Evolutionary conservation across 30 jellyfish, hydroid and myxozoan genomes (phyloP), one percentile per base, ranked within the genome.

Genomic region (Aurelia aurita): DNA sequence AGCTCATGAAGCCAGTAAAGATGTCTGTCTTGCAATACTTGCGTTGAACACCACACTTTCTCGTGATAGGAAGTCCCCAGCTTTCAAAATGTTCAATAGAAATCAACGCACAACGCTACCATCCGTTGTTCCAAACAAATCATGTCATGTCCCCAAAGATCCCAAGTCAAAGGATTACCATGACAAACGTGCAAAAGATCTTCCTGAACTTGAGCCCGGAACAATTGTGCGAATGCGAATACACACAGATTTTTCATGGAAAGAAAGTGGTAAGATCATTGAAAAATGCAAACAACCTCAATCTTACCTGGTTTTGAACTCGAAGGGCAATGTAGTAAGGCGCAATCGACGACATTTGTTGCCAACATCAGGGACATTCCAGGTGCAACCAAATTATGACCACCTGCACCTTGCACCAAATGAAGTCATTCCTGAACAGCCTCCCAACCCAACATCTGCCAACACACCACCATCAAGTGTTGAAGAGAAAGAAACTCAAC

Each of bases 1-100:
- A 61, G 87, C 87, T 29, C 91, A 81, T 26, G 84, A 81, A 81
- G 45, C 91, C 10, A 85, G 91, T 67, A 58, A 70, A 54, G 93
- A 70, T 59, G 73, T 72, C 59, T 59, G 69, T 54, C 60, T 84
- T 22, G 93, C 93, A 53, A 49, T 84, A 57, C 93, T 84, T 39
- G 46, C 85, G 21, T 46, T 81, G 49, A 81, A 66, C 85, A 67
- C 85, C 23, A 51, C 91, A 28, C 87, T 87, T 59, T 58, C 80
- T 31, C 61, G 15, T 64, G 92, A 82, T 69, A 78, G 74, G 15
- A 55, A 29, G 73, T 71, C 87, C 49, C 72, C 93, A 28, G 87
- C 93, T 4, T 54, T 32, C 80, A 84, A 51, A 29, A 16, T 69
- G 49, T 57, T 69, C 77, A 70, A 84, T 72, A 55, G 93, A 53